Conservation (phyloP, 2,797 vertebrate species). For the Smutsia gigantea region DNA sequence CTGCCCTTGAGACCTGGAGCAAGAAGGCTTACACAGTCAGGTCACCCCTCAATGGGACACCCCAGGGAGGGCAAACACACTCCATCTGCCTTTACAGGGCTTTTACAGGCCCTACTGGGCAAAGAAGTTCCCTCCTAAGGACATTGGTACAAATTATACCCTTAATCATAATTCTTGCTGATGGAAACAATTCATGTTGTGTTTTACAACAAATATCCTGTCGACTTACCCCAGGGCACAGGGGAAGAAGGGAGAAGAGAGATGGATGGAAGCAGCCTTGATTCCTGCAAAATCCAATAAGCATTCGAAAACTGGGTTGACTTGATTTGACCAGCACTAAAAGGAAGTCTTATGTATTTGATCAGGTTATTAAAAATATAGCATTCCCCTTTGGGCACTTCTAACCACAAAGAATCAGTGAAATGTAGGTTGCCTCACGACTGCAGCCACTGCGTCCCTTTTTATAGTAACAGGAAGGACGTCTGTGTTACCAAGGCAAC, state of each 20-base stretch:
- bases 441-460: neutral
- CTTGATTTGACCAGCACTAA: constrained; percentile 46
- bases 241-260: neutral
- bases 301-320: constrained; percentile 38
- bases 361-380: constrained; percentile 33
- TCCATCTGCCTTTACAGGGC: neutral
- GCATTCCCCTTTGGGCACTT: constrained; percentile 27
- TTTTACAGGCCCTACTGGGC: neutral
- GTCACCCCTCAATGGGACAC: neutral
- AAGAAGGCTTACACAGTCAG: neutral
- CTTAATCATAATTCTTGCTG: constrained; percentile 11
- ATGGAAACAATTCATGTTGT: neutral
- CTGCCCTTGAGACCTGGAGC: neutral
- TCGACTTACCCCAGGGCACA: neutral
- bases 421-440: constrained; percentile 53
- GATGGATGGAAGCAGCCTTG: neutral
- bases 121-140: neutral
- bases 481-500: constrained; percentile 64
- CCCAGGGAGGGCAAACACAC: neutral
- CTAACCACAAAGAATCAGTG: constrained; percentile 22
- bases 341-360: constrained; percentile 25
- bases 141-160: neutral
- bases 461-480: constrained; percentile 62
- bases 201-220: neutral
- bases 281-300: neutral